Base-by-base conservation (phyloP, 2,888 invertebrate species). In the Gymnosoma rotundatum region DNA sequence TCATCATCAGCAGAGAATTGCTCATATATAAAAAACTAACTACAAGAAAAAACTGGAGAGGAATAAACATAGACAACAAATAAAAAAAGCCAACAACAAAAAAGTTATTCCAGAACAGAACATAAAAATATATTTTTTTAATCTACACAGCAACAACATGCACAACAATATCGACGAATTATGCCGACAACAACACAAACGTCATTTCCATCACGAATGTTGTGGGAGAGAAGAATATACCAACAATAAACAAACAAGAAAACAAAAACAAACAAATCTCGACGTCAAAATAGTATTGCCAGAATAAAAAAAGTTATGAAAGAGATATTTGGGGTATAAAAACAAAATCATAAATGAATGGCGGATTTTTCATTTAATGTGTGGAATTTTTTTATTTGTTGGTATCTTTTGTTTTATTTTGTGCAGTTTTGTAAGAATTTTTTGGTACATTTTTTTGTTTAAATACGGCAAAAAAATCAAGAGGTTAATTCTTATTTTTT, bases 91-190 rank as follows among this genome's bases (percentile, higher is more conserved):
- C 32, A 75, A 42, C 42, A 42, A 42, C 42, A 54, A 78, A 72
- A 73, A 80, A 42, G 42, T 70, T 78, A 67, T 80, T 87, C 63
- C 48, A 84, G 81, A 78, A 25, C 25, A 25, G 25, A 25, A 85
- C 64, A 76, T n/a, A 84, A 85, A 74, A 61, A 69, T 12, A 25
- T 42, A 52, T 42, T 61, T 48, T 56, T 36, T 66, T 32, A 36
- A 54, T 72, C 7, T 69, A 66, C 25, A 69, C 25, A 83, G 69
- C 79, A 72, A 54, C 58, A 67, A 82, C 64, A 70, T 72, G 76
- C 66, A 66, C 78, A 82, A 56, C 50, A 79, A 83, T 56, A 85
- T 83, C 83, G 85, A 60, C 72, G 82, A 86, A 86, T 78, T 78
- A 75, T 86, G 79, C 85, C 85, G 85, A 82, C 56, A 66, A 63